Base-by-base conservation (phyloP, 2,113 vertebrate species). In the Centropus bengalensis region DNA sequence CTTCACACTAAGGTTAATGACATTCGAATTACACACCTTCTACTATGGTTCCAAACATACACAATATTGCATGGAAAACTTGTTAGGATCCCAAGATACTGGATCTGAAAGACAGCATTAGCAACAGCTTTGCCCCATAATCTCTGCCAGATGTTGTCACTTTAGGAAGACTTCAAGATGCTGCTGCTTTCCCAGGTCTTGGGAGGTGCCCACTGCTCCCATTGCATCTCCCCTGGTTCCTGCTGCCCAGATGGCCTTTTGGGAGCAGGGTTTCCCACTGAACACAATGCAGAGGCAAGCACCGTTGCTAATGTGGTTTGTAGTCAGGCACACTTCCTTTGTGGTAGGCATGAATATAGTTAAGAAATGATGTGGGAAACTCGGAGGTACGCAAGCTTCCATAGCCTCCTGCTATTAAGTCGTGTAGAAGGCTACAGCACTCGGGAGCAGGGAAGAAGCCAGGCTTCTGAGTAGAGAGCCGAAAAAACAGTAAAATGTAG, bases 191-290 rank as follows among this genome's bases (percentile, higher is more conserved):
- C 93, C 78, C 63, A 82, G 28, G 45, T 60, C 73, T 69, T 86
- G 77, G 67, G 91, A 87, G 96, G 12, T 55, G 89, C 26, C 92
- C 42, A 7, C 70, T 38, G 82, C 45, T 86, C 88, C 78, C 66
- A 5, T 3, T 45, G 83, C 90, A 63, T 32, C 81, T 84, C 71
- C 73, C 82, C 32, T 3, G 4, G 62, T 12, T 22, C 18, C 51
- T 95, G 97, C 95, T 94, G 97, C 98, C 98, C 98, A 98, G 98
- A 98, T 98, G 98, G 98, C 96, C 98, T 97, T 98, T 98, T 96
- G 98, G 98, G 97, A 96, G 82, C 22, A 10, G 93, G 93, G 73
- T 88, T 97, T 97, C 97, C 97, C 97, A 97, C 94, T n/a, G 78
- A 63, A 96, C 95, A 98, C 98, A 98, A 98, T 97, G 97, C 96